These are phyloP conservation scores for Ambastaia sidthimunki DNA, from an alignment of 2,797 vertebrate species.

Conservation along the genomic window DNA sequence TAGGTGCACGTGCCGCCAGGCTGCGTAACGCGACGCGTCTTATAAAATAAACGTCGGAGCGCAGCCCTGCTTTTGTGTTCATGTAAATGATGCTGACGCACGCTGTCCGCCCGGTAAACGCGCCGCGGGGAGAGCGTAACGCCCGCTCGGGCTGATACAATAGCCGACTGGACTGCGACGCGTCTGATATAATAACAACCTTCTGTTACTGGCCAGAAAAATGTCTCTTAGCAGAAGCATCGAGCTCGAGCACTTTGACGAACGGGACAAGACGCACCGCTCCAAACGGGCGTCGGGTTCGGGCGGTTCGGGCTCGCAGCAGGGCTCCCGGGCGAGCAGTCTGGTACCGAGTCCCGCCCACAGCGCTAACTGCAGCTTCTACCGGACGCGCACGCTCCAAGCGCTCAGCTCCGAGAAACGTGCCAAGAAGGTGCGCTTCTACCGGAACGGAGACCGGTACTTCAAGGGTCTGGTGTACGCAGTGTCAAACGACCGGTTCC, in stretches of 20 bases:
- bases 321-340: conserved; percentile 88
- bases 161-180: background rate
- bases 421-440: conserved; percentile 96
- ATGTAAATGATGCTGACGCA: conserved; percentile 46
- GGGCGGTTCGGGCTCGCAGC: conserved; percentile 74
- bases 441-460: conserved; percentile 95
- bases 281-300: conserved; percentile 61
- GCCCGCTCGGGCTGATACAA: conserved; percentile 20
- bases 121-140: background rate
- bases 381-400: conserved; percentile 96
- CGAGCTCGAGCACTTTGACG: conserved; percentile 95
- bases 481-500: conserved; percentile 89
- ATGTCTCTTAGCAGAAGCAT: conserved; percentile 84
- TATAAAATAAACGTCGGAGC: conserved; percentile 25
- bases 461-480: conserved; percentile 96
- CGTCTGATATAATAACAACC: background rate
- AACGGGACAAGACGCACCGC: conserved; percentile 86
- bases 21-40: conserved; percentile 15
- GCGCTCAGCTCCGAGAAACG: conserved; percentile 94
- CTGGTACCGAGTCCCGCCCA: conserved; percentile 95
- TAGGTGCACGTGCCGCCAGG: background rate
- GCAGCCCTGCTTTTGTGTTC: conserved; percentile 34
- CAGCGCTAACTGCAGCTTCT: conserved; percentile 97
- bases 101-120: conserved; percentile 18
- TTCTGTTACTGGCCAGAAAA: background rate